These are phyloP conservation scores for Ischnus inquisitorius DNA, from an alignment of 2,888 invertebrate species.

Conservation along the genomic window DNA sequence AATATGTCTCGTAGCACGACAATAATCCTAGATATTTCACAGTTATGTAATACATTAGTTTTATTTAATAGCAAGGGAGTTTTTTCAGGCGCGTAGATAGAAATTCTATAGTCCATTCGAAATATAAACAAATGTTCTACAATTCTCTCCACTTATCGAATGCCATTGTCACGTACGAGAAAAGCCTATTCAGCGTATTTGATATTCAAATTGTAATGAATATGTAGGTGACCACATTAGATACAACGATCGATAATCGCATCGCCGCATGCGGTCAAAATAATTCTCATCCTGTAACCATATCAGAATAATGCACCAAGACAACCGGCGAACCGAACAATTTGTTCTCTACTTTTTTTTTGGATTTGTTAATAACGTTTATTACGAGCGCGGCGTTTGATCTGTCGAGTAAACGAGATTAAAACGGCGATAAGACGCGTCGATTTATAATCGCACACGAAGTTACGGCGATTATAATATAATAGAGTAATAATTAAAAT, in stretches of 20 bases:
- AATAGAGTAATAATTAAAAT: constrained; percentile 29
- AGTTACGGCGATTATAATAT: constrained; percentile 25
- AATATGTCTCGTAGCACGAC: constrained; percentile 59
- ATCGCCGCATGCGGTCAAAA: constrained; percentile 30
- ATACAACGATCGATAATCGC: constrained; percentile 29
- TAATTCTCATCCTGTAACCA: constrained; percentile 56
- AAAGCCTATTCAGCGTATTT: constrained; percentile 50
- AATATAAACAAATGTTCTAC: constrained; percentile 39
- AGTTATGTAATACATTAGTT: constrained; percentile 11
- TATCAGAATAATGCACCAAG: constrained; percentile 52
- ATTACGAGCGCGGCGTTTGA: not conserved
- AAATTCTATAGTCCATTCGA: constrained; percentile 27
- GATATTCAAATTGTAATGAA: constrained; percentile 49
- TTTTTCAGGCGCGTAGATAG: constrained; percentile 36
- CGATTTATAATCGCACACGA: constrained; percentile 44
- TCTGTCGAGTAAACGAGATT: constrained; percentile 24
- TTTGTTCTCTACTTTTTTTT: constrained; percentile 15
- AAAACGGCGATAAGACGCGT: constrained; percentile 43
- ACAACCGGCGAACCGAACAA: constrained; percentile 9
- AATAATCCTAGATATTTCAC: constrained; percentile 58
- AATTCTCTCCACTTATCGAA: constrained; percentile 50
- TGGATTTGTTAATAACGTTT: not conserved
- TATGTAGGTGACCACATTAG: constrained; percentile 1
- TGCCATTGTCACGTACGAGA: constrained; percentile 28
- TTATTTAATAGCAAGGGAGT: constrained; percentile 21